A percentile compares a stretch with the other conserved stretches of the same genome.
Evolutionary conservation across 2,888 invertebrate genomes (phyloP).

Genomic region (Pandemis corylana): DNA sequence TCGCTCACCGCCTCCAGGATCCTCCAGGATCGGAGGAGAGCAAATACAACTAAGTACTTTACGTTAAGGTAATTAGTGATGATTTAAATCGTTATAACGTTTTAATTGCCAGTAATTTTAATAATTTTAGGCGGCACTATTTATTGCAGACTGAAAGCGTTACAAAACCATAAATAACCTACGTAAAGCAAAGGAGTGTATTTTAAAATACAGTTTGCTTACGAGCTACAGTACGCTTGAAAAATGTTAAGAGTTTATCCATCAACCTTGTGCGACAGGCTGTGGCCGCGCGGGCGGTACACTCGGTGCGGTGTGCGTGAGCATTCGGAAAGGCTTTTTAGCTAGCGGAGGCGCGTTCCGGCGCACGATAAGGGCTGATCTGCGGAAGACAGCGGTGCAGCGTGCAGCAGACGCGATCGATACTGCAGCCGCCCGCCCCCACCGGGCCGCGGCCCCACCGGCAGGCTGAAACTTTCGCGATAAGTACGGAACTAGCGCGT

Average conservation of each 20-base stretch:
- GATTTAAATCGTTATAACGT: background rate
- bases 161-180: no score
- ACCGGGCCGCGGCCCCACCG: slow-evolving; percentile 48
- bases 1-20: slow-evolving; percentile 27
- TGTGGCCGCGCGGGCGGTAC: slow-evolving; percentile 11
- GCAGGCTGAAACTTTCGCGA: slow-evolving; percentile 82
- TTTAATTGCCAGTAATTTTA: no score
- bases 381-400: slow-evolving; percentile 83
- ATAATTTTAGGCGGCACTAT: no score
- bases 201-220: background rate
- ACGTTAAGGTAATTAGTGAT: slow-evolving; percentile 19
- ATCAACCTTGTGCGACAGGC: background rate
- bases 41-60: slow-evolving; percentile 14
- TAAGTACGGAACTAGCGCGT: slow-evolving; percentile 84
- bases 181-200: background rate
- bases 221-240: background rate
- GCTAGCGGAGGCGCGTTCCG: slow-evolving; percentile 69
- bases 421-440: slow-evolving; percentile 67
- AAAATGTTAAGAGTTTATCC: background rate
- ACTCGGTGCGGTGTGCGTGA: slow-evolving; percentile 61
- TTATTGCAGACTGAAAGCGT: no score
- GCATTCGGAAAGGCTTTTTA: slow-evolving; percentile 72
- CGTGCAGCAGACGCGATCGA: slow-evolving; percentile 83
- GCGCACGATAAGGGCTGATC: slow-evolving; percentile 82
- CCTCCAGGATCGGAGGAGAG: slow-evolving; percentile 32